Conservation (phyloP, 2,888 invertebrate species). For the Phania funesta region DNA sequence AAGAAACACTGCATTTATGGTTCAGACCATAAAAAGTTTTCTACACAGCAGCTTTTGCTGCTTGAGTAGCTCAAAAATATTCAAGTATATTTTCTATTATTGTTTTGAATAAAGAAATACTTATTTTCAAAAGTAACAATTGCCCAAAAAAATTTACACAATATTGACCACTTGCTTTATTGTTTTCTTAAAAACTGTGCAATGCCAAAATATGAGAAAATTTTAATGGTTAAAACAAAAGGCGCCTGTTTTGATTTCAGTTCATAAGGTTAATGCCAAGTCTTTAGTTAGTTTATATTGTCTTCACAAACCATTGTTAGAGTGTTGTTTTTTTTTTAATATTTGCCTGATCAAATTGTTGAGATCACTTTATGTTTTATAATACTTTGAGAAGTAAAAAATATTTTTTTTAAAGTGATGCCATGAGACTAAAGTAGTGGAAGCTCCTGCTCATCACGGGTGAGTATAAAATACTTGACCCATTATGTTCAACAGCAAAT, state of each 20-base stretch:
- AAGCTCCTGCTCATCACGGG: too few species aligned
- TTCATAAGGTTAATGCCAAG: conserved; percentile 65
- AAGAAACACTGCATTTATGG: conserved; percentile 31
- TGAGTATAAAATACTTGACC: too few species aligned
- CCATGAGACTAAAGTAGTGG: too few species aligned
- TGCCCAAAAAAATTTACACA: conserved; percentile 8
- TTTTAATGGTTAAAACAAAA: conserved; percentile 53
- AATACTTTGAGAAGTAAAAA: too few species aligned
- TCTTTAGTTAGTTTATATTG: conserved; percentile 34
- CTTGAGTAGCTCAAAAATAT: conserved; percentile 66
- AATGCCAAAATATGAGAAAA: not conserved
- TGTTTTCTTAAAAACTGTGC: conserved; percentile 39
- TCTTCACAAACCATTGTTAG: not conserved
- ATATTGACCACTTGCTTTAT: conserved; percentile 65
- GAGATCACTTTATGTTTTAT: too few species aligned
- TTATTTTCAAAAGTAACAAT: conserved; percentile 26
- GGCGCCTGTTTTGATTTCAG: conserved; percentile 61
- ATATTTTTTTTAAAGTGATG: too few species aligned
- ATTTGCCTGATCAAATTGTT: not conserved
- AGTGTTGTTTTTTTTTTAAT: not conserved
- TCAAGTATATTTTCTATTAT: conserved; percentile 58
- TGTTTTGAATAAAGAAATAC: conserved; percentile 24
- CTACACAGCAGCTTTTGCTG: conserved; percentile 60
- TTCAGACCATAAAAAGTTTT: conserved; percentile 44
- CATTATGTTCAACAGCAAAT: too few species aligned